Base-by-base conservation (phyloP, 2,113 vertebrate species). In the Carassius gibelio region DNA sequence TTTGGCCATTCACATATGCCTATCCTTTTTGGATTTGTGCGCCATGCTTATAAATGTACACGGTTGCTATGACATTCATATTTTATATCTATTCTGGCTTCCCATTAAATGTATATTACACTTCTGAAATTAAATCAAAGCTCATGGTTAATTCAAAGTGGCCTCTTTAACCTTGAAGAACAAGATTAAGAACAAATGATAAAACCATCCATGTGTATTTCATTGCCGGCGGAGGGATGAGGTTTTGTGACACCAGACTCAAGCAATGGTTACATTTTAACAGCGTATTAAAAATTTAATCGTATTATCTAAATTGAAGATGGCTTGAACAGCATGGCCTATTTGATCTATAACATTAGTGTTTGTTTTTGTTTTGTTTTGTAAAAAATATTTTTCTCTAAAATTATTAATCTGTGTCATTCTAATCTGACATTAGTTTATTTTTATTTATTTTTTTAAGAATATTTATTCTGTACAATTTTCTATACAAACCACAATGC, bases 61-160 rank as follows among this genome's bases (percentile, higher is more conserved):
- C 71, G 14, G 71, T 48, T 74, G 71, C 71, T 74, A 74, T 23
- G 42, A 23, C 71, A 48, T 74, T 48, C 71, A 74, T 48, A 21
- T 21, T 21, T 48, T 23, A 74, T 42, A 45, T 48, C 38, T 74
- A 23, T 23, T 74, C 38, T 74, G 21, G 21, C 59, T 48, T 50
- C 59, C 21, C 10, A 0, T 19, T 45, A 14, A 57, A 14, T 0
- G 10, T n/a, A 48, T 80, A 42, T 17, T 74, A 17, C 42, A 62
- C 11, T 62, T 62, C 34, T 45, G 78, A 45, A 64, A 80, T 45
- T 1, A 21, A 17, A 64, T 17, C 57, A 8, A 80, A 64, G 7
- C 19, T 62, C 34, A 64, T 45, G 13, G n/a, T 23, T 62, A 62
- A 80, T 80, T 80, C 64, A 62, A 26, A 11, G 59, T 64, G 21